These are phyloP conservation scores for Aleiodes sp. DNA, from an alignment of 1,140 invertebrate species.

Conservation along the genomic window DNA sequence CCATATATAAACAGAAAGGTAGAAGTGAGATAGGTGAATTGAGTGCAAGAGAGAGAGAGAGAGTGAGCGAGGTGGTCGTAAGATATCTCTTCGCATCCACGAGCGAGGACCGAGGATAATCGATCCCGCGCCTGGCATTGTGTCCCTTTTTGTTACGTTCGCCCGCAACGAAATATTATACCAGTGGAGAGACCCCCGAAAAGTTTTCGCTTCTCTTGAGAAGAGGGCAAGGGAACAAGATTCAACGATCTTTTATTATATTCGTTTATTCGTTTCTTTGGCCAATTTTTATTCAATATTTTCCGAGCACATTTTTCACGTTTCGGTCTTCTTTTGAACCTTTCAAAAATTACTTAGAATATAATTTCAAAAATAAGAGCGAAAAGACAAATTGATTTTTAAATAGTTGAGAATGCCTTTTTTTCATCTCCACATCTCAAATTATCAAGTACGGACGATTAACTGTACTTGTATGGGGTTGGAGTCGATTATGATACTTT, in stretches of 20 bases:
- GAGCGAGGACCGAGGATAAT: conserved; percentile 56
- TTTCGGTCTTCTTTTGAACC: too few species aligned
- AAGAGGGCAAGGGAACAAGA: neutral
- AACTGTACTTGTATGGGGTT: conserved; percentile 18
- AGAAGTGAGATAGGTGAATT: neutral
- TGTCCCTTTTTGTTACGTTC: conserved; percentile 57
- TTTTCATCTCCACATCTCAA: neutral
- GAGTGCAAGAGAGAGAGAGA: neutral
- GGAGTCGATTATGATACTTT: conserved; percentile 29
- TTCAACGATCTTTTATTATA: neutral
- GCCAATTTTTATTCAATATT: conserved; percentile 24
- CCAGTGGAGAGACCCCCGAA: conserved; percentile 25
- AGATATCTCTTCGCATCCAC: conserved; percentile 27
- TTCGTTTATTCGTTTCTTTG: conserved; percentile 42
- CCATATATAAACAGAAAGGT: neutral
- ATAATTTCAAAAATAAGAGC: too few species aligned
- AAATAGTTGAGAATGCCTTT: too few species aligned
- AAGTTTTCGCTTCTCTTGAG: conserved; percentile 44
- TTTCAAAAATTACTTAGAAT: too few species aligned
- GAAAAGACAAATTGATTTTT: too few species aligned
- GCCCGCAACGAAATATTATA: conserved; percentile 55
- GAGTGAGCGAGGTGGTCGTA: neutral
- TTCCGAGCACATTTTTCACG: too few species aligned
- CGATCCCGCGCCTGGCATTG: conserved; percentile 58
- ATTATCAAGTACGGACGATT: conserved; percentile 14